phyloP scores from a whole-genome alignment of 1,140 invertebrate genomes.

The Micrasema minimum region DNA sequence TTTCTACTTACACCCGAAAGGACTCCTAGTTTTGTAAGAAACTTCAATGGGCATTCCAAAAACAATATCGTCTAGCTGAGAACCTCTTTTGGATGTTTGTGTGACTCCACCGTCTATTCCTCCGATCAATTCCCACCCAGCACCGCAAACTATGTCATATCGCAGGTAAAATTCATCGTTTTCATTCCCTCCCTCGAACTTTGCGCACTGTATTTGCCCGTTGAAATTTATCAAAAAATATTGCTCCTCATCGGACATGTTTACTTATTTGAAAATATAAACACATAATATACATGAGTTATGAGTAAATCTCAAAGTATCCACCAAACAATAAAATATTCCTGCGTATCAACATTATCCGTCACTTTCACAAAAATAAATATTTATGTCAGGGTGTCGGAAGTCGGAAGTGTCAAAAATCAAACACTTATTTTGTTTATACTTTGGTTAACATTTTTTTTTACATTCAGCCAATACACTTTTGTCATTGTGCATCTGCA shows the following conservation, averaged over 20 bases:
- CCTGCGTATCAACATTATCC: background rate
- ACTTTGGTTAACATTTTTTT: conserved; percentile 8
- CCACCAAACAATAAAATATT: no score
- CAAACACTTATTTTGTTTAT: conserved; percentile 10
- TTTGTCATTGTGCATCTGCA: conserved; percentile 7
- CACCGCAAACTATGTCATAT: conserved; percentile 58
- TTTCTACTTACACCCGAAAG: conserved; percentile 59
- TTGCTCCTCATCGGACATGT: conserved; percentile 30
- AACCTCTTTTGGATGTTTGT: conserved; percentile 55
- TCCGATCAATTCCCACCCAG: conserved; percentile 58
- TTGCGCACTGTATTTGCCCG: conserved; percentile 42
- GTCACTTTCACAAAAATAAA: background rate
- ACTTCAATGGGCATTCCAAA: conserved; percentile 62
- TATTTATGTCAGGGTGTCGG: conserved; percentile 20
- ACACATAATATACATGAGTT: conserved; percentile 3
- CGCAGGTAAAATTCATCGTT: conserved; percentile 57
- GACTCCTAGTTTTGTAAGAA: conserved; percentile 59
- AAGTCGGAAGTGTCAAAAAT: background rate
- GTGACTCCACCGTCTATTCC: conserved; percentile 59
- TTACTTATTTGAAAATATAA: background rate
- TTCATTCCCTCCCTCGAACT: conserved; percentile 39
- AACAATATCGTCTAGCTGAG: conserved; percentile 56
- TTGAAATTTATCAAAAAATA: conserved; percentile 43
- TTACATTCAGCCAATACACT: conserved; percentile 33
- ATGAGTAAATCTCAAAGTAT: background rate